Conservation (phyloP, 2,797 vertebrate genomes). For the Moxostoma hubbsi region DNA sequence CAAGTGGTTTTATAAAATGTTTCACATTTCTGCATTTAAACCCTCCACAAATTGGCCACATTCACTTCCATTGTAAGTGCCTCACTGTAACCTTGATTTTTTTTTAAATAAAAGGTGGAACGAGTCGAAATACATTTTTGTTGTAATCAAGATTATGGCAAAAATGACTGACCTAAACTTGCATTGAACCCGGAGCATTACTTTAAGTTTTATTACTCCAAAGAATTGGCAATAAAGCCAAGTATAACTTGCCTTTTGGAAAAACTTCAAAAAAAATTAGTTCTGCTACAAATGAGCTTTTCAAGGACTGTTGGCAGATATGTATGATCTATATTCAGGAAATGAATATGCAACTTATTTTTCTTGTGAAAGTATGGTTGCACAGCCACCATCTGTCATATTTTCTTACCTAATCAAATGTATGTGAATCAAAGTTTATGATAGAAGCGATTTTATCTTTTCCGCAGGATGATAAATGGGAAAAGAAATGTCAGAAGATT, state of each 20-base stretch:
- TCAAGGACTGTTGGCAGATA: neutral
- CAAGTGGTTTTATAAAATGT: no score
- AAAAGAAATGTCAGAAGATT: constrained; percentile 99
- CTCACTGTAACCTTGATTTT: no score
- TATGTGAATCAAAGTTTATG: neutral
- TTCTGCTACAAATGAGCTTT: neutral
- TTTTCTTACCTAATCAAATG: constrained; percentile 27
- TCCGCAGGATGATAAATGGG: constrained; percentile 96
- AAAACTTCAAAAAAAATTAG: neutral
- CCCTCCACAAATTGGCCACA: no score
- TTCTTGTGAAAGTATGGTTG: neutral
- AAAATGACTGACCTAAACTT: no score
- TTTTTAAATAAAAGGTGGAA: no score
- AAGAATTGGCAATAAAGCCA: no score
- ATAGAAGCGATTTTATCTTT: neutral
- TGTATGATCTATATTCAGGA: neutral
- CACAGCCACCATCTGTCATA: neutral
- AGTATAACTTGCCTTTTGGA: neutral
- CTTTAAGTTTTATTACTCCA: no score
- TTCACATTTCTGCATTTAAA: no score
- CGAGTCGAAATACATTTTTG: no score
- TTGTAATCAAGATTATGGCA: no score
- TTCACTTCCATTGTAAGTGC: no score
- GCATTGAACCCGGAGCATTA: no score
- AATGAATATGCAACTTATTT: neutral